These are phyloP conservation scores for Sanderia malayensis DNA, from an alignment of 30 jellyfish, hydroid and myxozoan species.

Conservation along the genomic window DNA sequence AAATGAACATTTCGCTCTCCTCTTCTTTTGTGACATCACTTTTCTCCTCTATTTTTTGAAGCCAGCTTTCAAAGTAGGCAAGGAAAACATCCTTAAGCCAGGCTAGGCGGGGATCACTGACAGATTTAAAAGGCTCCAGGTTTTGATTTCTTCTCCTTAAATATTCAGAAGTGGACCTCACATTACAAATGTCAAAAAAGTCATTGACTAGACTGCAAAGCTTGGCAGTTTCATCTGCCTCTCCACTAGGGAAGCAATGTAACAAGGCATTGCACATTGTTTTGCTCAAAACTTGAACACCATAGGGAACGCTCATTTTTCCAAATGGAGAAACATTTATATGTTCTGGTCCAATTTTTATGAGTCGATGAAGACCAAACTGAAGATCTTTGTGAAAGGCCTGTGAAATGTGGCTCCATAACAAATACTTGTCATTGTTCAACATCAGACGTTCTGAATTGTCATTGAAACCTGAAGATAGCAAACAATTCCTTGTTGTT, in stretches of 20 bases:
- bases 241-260: slow-evolving; percentile 28
- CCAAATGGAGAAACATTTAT: slow-evolving; percentile 18
- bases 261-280: slow-evolving; percentile 37
- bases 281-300: slow-evolving; percentile 46
- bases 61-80: slow-evolving; percentile 41
- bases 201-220: slow-evolving; percentile 35
- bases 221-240: slow-evolving; percentile 46
- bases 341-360: slow-evolving; percentile 21
- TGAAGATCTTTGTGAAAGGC: slow-evolving; percentile 43
- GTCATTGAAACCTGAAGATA: slow-evolving; percentile 34
- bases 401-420: slow-evolving; percentile 50
- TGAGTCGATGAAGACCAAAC: slow-evolving; percentile 26
- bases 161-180: slow-evolving; percentile 24
- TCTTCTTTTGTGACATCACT: no score
- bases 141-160: slow-evolving; percentile 10
- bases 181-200: slow-evolving; percentile 52
- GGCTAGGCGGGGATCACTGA: slow-evolving; percentile 29
- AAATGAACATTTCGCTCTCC: slow-evolving; percentile 4
- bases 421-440: slow-evolving; percentile 41
- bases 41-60: slow-evolving; percentile 22
- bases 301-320: slow-evolving; percentile 52
- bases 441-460: slow-evolving; percentile 22
- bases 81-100: slow-evolving; percentile 35
- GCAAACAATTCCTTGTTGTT: slow-evolving; percentile 46
- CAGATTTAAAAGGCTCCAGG: slow-evolving; percentile 31